phyloP scores from a whole-genome alignment of 2,888 invertebrate genomes.

The Charanyca ferruginea region DNA sequence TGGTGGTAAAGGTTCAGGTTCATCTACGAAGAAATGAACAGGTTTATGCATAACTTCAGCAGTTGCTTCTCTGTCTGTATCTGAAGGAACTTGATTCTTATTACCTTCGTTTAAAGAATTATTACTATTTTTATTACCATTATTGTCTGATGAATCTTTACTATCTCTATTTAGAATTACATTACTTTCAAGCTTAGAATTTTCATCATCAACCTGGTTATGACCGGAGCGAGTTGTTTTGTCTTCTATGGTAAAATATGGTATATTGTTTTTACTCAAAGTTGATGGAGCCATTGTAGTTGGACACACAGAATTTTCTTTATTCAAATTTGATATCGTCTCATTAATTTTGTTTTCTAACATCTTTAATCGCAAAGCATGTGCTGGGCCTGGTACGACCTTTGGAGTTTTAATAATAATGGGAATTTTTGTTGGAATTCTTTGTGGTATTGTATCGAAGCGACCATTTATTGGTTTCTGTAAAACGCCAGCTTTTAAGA shows the following conservation, averaged over 20 bases:
- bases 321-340: conserved; percentile 7
- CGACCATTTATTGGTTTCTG: conserved; percentile 26
- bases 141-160: background rate
- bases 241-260: conserved; percentile 39
- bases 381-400: conserved; percentile 22
- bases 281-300: background rate
- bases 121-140: background rate
- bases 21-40: conserved; percentile 37
- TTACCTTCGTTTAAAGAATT: background rate
- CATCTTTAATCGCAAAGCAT: conserved; percentile 40
- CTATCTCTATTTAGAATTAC: background rate
- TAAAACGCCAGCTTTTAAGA: conserved; percentile 1
- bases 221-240: conserved; percentile 1
- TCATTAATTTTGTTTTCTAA: conserved; percentile 19
- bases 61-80: background rate
- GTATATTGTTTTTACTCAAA: conserved; percentile 7
- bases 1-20: conserved; percentile 36
- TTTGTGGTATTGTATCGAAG: conserved; percentile 30
- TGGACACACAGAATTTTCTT: conserved; percentile 1
- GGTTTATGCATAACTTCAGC: conserved; percentile 10
- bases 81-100: background rate
- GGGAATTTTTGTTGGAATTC: conserved; percentile 44
- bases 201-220: background rate
- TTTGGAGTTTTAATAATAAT: conserved; percentile 47
- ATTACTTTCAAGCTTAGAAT: conserved; percentile 5